A percentile compares a stretch with the other conserved stretches of the same genome.
Conservation (phyloP, 2,888 invertebrate species). For the Acronicta aceris region DNA sequence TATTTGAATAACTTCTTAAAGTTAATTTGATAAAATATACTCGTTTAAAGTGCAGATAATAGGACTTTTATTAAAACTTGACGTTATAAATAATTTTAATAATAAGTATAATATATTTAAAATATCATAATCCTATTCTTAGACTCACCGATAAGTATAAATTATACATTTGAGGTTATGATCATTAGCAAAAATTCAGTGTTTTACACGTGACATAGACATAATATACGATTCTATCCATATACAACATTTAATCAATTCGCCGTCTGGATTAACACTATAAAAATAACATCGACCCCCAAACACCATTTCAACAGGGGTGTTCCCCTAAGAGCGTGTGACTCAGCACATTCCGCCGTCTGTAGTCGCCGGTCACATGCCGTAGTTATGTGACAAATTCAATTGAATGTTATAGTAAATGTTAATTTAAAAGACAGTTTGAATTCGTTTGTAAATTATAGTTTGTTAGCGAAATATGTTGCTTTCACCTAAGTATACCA, state of each 20-base stretch:
- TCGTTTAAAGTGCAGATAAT: no score
- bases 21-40: neutral
- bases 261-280: conserved; percentile 37
- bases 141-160: no score
- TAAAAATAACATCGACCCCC: conserved; percentile 38
- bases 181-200: no score
- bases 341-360: conserved; percentile 74
- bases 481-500: no score
- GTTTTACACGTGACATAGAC: no score
- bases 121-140: no score
- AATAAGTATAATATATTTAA: no score
- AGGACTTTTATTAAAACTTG: no score
- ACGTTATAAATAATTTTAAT: no score
- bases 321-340: conserved; percentile 60
- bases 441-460: no score
- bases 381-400: conserved; percentile 54
- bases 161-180: no score
- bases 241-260: conserved; percentile 37
- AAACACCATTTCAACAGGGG: conserved; percentile 44
- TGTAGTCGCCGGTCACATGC: conserved; percentile 57
- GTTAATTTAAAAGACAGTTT: neutral
- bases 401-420: conserved; percentile 6
- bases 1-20: neutral
- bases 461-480: no score
- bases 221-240: neutral